These are phyloP conservation scores for Temnothorax curvispinosus DNA, from an alignment of 1,140 invertebrate species.

Conservation along the genomic window DNA sequence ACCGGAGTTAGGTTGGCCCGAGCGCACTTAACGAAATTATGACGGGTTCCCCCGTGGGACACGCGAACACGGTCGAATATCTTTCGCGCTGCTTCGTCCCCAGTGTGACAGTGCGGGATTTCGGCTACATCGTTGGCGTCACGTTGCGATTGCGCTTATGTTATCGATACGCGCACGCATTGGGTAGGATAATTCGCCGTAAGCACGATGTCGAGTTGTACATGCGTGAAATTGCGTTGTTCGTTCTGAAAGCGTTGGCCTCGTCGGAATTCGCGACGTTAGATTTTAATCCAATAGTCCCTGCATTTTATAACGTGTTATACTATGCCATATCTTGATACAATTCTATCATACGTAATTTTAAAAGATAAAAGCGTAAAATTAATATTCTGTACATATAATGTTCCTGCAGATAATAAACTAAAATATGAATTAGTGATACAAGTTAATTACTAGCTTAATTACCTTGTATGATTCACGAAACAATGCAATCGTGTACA, in stretches of 20 bases:
- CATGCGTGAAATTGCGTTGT: slow-evolving; percentile 25
- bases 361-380: not conserved
- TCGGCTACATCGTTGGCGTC: slow-evolving; percentile 30
- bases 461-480: not conserved
- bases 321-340: not conserved
- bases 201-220: slow-evolving; percentile 28
- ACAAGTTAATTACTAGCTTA: not conserved
- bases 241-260: not conserved
- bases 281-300: not conserved
- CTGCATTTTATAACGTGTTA: not conserved
- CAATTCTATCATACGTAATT: not conserved
- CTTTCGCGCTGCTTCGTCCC: slow-evolving; percentile 36
- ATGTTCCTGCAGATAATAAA: not conserved
- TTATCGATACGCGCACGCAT: slow-evolving; percentile 65
- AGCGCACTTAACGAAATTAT: slow-evolving; percentile 59
- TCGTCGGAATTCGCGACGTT: not conserved
- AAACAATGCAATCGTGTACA: not conserved
- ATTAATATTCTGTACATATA: not conserved
- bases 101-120: slow-evolving; percentile 57
- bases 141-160: slow-evolving; percentile 31
- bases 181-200: slow-evolving; percentile 55
- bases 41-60: slow-evolving; percentile 55
- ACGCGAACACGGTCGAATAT: slow-evolving; percentile 49
- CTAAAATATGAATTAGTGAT: not conserved
- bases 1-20: not conserved